These are phyloP conservation scores for Mus minutoides DNA, from an alignment of 2,797 vertebrate species.

Conservation along the genomic window DNA sequence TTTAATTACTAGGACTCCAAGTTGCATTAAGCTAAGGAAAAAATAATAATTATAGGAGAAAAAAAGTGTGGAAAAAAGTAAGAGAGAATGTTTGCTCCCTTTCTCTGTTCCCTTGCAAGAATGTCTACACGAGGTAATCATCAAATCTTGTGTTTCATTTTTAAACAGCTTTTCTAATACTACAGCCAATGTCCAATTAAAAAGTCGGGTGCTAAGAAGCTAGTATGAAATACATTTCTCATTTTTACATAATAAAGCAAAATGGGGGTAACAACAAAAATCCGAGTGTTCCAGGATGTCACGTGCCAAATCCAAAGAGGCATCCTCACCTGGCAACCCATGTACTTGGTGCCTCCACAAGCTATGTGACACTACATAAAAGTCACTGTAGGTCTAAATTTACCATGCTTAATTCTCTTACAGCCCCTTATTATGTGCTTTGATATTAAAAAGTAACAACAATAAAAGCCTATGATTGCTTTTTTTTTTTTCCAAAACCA, in stretches of 20 bases:
- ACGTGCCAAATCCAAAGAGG: background rate
- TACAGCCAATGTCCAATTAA: background rate
- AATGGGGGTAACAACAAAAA: conserved; percentile 16
- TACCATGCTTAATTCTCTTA: background rate
- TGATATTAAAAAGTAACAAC: conserved; percentile 28
- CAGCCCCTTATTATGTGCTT: background rate
- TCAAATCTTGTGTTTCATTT: conserved; percentile 36
- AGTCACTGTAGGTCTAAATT: background rate
- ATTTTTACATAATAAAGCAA: conserved; percentile 37
- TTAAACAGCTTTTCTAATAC: conserved; percentile 21
- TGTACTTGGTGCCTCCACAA: background rate
- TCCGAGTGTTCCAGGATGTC: conserved; percentile 18
- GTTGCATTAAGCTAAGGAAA: conserved; percentile 57
- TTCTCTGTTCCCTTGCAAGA: conserved; percentile 38
- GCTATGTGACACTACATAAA: background rate
- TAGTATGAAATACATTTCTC: conserved; percentile 45
- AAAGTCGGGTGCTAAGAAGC: background rate
- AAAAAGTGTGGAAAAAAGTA: conserved; percentile 47
- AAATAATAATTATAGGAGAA: conserved; percentile 47
- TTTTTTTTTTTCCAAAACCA: conserved; percentile 37
- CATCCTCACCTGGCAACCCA: background rate
- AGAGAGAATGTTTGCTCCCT: conserved; percentile 29
- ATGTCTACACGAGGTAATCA: conserved; percentile 18
- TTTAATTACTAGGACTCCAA: conserved; percentile 43
- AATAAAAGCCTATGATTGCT: conserved; percentile 40